These are phyloP conservation scores for Brachionus rotundiformis DNA, from an alignment of 1,140 invertebrate species.

Conservation along the genomic window DNA sequence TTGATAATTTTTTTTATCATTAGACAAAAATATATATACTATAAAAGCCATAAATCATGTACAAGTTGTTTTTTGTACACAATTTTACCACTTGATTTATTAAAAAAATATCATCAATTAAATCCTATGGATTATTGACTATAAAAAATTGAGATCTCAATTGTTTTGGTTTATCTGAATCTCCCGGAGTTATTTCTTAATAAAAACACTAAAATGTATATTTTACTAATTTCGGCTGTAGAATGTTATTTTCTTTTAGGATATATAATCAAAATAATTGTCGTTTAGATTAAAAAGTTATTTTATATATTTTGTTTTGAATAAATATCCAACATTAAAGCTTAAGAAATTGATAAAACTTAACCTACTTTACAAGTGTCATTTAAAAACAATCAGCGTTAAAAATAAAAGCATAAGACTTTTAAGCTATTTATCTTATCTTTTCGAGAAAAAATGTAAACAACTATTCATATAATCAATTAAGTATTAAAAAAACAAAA, in stretches of 20 bases:
- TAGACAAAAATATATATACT: not conserved
- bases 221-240: not conserved
- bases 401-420: not conserved
- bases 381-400: conserved; percentile 15
- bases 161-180: not conserved
- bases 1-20: too few species aligned
- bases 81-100: conserved; percentile 16
- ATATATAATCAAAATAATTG: not conserved
- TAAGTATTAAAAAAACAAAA: too few species aligned
- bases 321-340: conserved; percentile 11
- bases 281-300: not conserved
- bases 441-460: not conserved
- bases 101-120: not conserved
- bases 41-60: not conserved
- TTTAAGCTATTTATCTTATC: not conserved
- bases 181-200: not conserved
- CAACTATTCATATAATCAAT: not conserved
- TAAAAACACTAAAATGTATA: not conserved
- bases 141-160: not conserved
- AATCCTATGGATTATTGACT: not conserved
- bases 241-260: not conserved
- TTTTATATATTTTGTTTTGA: not conserved
- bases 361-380: conserved; percentile 7
- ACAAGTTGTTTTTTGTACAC: not conserved
- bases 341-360: not conserved